Base-by-base conservation (phyloP, 2,113 vertebrate species). In the Spea multiplicata region DNA sequence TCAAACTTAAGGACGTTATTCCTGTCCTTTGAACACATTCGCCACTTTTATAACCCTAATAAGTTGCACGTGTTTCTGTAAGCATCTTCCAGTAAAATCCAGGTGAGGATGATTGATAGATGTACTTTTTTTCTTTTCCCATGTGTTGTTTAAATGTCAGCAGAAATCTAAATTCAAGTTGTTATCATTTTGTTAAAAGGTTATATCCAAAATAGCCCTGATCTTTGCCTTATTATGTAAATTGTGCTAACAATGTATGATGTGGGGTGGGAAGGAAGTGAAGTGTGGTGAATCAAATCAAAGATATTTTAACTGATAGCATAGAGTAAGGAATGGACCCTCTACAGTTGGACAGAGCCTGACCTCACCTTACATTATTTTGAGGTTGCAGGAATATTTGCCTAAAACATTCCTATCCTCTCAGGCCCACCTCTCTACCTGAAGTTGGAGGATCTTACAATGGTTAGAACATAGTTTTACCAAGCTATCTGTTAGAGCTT, bases 151-250 rank as follows among this genome's bases (percentile, higher is more conserved):
- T 73, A 79, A 79, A 79, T 79, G 76, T 79, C 76, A 79, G 16
- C 17, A 16, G 70, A 66, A 72, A 73, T 66, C 48, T 73, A 72
- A 73, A 79, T 73, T 53, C 70, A 57, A 30, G 70, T 61, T 79
- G 46, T 78, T 79, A 79, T 65, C 70, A 79, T 79, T 79, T 79
- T 61, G 73, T 79, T 73, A 55, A 79, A 79, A 79, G 76, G 76
- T 73, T 79, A 66, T 57, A 70, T 66, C 69, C 76, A 79, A 73
- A 73, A 79, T 64, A 71, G 57, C 53, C 53, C 47, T 64, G 68
- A 65, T 79, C 76, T 66, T 57, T 73, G 76, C 49, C 76, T 73
- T 66, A 9, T 66, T 79, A 66, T 9, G 48, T 66, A 73, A 73
- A 73, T 79, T 50, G 57, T 52, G 44, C 7, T 49, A 57, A 66